phyloP scores from a whole-genome alignment of 2,113 vertebrate genomes.

The Smithornis capensis region DNA sequence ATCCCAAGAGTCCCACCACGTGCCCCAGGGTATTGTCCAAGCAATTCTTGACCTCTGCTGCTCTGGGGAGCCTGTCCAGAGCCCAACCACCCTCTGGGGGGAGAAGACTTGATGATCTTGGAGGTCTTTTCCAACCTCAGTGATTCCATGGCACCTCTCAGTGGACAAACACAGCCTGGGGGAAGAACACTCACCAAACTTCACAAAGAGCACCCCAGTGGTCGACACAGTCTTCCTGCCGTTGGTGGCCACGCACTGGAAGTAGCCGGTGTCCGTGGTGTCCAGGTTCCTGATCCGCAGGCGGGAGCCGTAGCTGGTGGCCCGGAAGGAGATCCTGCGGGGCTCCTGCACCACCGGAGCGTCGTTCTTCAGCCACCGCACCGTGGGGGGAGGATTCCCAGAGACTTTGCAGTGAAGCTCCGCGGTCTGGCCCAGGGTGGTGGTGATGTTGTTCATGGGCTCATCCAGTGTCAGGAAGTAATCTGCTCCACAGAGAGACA shows the following conservation, averaged over 20 bases:
- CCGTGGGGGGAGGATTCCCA: slow-evolving; percentile 83
- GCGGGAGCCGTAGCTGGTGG: slow-evolving; percentile 87
- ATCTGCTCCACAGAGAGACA: slow-evolving; percentile 64
- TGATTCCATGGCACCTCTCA: accelerated
- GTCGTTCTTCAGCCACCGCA: slow-evolving; percentile 97
- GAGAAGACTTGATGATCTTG: accelerated
- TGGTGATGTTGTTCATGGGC: slow-evolving; percentile 99
- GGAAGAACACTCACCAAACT: slow-evolving; percentile 84
- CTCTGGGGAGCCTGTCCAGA: too few relatives aligned
- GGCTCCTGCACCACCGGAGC: slow-evolving; percentile 95
- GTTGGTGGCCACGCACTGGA: slow-evolving; percentile 94
- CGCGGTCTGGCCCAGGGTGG: slow-evolving; percentile 89
- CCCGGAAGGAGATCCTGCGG: slow-evolving; percentile 86
- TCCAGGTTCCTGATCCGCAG: slow-evolving; percentile 94
- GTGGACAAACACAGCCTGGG: accelerated
- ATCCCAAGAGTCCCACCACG: too few relatives aligned
- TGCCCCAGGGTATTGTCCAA: too few relatives aligned
- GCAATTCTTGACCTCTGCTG: too few relatives aligned
- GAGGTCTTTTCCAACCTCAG: accelerated
- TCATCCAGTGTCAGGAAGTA: slow-evolving; percentile 86
- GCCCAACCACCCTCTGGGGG: too few relatives aligned
- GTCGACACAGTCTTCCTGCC: slow-evolving; percentile 88
- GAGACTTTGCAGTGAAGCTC: slow-evolving; percentile 92
- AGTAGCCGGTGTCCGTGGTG: slow-evolving; percentile 97
- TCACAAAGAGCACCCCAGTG: slow-evolving; percentile 93